Evolutionary conservation across 2,797 vertebrate species (phyloP), one percentile per base, ranked within the genome.

Genomic region (Enteromius trimaculatus): DNA sequence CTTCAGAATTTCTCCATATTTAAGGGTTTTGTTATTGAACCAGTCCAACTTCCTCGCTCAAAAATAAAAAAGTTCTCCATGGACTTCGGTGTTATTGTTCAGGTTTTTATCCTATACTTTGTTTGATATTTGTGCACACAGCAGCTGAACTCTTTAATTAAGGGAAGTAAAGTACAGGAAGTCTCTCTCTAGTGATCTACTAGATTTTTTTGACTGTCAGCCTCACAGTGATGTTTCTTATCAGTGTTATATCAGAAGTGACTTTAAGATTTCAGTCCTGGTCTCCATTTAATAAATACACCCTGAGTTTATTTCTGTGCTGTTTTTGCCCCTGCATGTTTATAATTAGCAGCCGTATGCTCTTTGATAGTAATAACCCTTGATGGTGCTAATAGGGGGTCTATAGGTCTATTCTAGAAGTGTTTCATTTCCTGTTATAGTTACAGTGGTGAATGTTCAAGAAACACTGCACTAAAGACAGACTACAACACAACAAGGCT

Each of bases 371-470:
- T 82, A 70, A 88, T 85, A 82, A 81, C 86, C 87, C 44, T 86
- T 85, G 85, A 58, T 78, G 29, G 82, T 66, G 79, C 31, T 87
- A 87, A 89, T 86, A 79, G 85, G 69, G 47, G 21, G 34, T 77
- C 23, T 62, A 6, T 17, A 77, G 2, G 55, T 60, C 80, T 81
- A 77, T 86, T 88, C 85, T 55, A 86, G 88, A 90, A 86, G 85
- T 90, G 87, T 91, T 90, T 90, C 80, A 91, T 89, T 89, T 88
- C 85, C 82, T 81, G 75, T 85, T 55, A 34, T 62, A 47, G 51
- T 70, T 51, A 19, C 86, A 84, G 84, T 86, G 75, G 89, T 88
- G 83, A 84, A 85, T 88, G 86, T 92, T 86, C 21, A 10, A 51
- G 49, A 76, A 26, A 13, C 29, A 44, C 29, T 26, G 31, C 37